Conservation (phyloP, 1,140 invertebrate species). For the Papilio dardanus region DNA sequence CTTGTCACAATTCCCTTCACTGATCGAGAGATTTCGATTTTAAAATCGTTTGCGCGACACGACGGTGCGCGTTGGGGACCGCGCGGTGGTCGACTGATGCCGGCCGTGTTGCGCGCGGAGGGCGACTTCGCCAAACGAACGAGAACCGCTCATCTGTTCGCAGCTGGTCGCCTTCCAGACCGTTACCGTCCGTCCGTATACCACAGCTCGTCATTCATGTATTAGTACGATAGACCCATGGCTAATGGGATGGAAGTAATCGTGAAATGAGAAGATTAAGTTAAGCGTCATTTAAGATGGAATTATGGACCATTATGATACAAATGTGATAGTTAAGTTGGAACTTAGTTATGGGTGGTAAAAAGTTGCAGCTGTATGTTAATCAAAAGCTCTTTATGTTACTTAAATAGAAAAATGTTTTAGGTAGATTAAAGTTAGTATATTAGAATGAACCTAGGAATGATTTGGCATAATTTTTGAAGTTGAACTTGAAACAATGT, state of each 20-base stretch:
- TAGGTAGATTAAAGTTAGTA: too few relatives aligned
- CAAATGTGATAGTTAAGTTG: neutral
- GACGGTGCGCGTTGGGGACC: conserved; percentile 70
- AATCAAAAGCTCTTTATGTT: neutral
- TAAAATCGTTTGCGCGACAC: conserved; percentile 51
- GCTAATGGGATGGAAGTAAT: conserved; percentile 22
- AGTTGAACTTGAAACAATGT: neutral
- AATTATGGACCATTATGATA: neutral
- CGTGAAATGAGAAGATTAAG: conserved; percentile 24
- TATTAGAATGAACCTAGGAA: too few relatives aligned
- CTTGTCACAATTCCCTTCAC: conserved; percentile 49
- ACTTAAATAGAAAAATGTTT: too few relatives aligned
- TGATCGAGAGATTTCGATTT: conserved; percentile 50
- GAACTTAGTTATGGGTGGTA: neutral
- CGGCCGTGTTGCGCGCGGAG: conserved; percentile 47
- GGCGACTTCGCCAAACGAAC: conserved; percentile 45
- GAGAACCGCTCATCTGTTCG: conserved; percentile 59
- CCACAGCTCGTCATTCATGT: conserved; percentile 49
- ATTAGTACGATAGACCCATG: conserved; percentile 17
- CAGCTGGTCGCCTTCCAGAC: conserved; percentile 54
- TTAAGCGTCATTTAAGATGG: conserved; percentile 4
- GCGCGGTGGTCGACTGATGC: conserved; percentile 47
- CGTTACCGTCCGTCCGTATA: conserved; percentile 51
- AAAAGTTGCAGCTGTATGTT: neutral
- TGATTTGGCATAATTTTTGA: too few relatives aligned